Evolutionary conservation across 2,113 vertebrate species (phyloP).

Genomic region (Vimba vimba): DNA sequence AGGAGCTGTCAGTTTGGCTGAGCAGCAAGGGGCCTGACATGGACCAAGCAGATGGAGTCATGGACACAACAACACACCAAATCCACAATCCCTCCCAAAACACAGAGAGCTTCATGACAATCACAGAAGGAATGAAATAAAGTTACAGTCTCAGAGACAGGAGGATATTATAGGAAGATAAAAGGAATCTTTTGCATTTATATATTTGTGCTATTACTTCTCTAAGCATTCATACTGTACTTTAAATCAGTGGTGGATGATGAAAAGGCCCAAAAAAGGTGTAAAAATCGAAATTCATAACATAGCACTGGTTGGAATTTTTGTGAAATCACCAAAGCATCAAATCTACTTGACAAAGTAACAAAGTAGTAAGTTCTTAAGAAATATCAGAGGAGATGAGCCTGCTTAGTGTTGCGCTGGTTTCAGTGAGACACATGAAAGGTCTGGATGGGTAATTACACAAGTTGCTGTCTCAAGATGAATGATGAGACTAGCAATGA

Average conservation of each 20-base stretch:
- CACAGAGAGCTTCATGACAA: not conserved
- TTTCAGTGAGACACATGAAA: not conserved
- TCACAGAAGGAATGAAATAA: not conserved
- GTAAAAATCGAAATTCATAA: not conserved
- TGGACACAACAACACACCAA: constrained; percentile 37
- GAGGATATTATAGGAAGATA: not conserved
- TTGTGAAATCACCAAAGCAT: not conserved
- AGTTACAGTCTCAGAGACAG: not conserved
- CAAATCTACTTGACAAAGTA: not conserved
- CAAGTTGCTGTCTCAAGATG: constrained; percentile 17
- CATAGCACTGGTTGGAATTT: not conserved
- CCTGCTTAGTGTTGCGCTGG: not conserved
- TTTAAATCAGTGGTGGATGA: not conserved
- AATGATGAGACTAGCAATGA: constrained; percentile 30
- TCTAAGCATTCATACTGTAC: not conserved
- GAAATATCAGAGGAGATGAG: not conserved
- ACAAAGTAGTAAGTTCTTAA: not conserved
- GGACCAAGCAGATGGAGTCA: constrained; percentile 38
- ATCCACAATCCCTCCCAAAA: constrained; percentile 30
- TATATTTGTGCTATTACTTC: not conserved
- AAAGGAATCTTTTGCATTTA: not conserved
- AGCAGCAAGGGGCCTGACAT: constrained; percentile 44
- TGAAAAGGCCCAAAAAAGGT: not conserved
- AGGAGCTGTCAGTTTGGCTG: constrained; percentile 61
- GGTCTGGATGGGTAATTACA: constrained; percentile 1